phyloP scores from a whole-genome alignment of 2,113 vertebrate species.

The Oryzias melastigma region DNA sequence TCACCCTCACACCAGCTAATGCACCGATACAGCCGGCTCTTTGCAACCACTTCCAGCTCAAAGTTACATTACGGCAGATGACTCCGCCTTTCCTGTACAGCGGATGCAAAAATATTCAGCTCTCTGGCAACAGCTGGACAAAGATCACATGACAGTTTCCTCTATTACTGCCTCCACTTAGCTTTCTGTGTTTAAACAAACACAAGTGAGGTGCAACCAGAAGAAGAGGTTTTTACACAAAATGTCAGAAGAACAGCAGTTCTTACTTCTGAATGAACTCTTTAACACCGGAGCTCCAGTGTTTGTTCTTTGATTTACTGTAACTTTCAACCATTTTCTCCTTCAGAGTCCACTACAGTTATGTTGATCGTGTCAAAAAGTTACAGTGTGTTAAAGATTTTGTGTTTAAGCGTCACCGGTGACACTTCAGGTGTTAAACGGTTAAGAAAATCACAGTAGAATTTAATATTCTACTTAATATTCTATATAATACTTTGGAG shows the following conservation, averaged over 20 bases:
- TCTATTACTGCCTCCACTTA: slow-evolving; percentile 1
- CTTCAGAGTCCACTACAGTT: too few relatives aligned
- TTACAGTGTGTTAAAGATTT: too few relatives aligned
- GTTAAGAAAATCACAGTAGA: too few relatives aligned
- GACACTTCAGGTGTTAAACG: too few relatives aligned
- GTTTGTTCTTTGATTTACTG: too few relatives aligned
- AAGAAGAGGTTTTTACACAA: not conserved
- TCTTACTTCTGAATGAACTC: too few relatives aligned
- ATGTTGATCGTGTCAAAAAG: too few relatives aligned
- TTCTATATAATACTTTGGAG: too few relatives aligned
- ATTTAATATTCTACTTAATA: too few relatives aligned
- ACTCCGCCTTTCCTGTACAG: slow-evolving; percentile 14
- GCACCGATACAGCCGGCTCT: slow-evolving; percentile 20
- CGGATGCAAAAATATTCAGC: not conserved
- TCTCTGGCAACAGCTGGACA: not conserved
- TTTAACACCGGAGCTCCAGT: too few relatives aligned
- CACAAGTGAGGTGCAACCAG: not conserved
- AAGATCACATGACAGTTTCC: not conserved
- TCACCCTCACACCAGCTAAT: slow-evolving; percentile 36
- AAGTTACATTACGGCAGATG: slow-evolving; percentile 18
- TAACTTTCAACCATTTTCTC: too few relatives aligned
- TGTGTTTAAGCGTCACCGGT: too few relatives aligned
- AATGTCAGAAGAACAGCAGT: not conserved
- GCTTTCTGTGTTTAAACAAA: slow-evolving; percentile 1
- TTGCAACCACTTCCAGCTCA: slow-evolving; percentile 20